Base-by-base conservation (phyloP, 2,888 invertebrate species). In the Pemphredon lugubris region DNA sequence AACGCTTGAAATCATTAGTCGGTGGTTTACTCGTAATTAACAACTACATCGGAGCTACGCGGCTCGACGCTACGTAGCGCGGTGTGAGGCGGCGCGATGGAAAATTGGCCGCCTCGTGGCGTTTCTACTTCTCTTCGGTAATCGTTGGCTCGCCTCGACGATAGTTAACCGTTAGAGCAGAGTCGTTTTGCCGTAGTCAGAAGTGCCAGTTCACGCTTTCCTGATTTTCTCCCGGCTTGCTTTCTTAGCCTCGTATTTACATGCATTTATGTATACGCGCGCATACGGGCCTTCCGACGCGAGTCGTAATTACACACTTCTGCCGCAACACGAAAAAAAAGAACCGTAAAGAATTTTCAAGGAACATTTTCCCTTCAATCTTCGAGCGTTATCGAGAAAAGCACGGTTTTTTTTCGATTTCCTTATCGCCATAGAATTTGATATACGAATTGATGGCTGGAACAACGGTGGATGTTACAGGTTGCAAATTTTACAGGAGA, bases 131-230 rank as follows among this genome's bases (percentile, higher is more conserved):
- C 53, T 50, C 32, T 40, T 64, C 30, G n/a, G 54, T 45, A 42
- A 45, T 73, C 64, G 30, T 73, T 57, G 47, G 16, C 45, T 26
- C 30, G 45, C 16, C 34, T 50, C 39, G 42, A 20, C 34, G 18
- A 57, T 53, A 39, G 40, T 57, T 30, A 48, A 55, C 66, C 60
- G 53, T 66, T 44, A 57, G 54, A 58, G 34, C 32, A n/a, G 37
- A 45, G 16, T 34, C 32, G 20, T 59, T 63, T 71, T 68, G 60
- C 20, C 65, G 47, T 45, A 37, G 47, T 32, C 40, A 55, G 50
- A 23, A 54, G 16, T 50, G 40, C 58, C 26, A 48, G 42, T 77
- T 80, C 74, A 71, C 71, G 78, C 77, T 82, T 71, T 82, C 73
- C 61, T 71, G 75, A 78, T 77, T 74, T 73, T 66, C 71, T 54